Evolutionary conservation across 2,888 invertebrate species (phyloP).

Genomic region (Napeogenes sylphis): DNA sequence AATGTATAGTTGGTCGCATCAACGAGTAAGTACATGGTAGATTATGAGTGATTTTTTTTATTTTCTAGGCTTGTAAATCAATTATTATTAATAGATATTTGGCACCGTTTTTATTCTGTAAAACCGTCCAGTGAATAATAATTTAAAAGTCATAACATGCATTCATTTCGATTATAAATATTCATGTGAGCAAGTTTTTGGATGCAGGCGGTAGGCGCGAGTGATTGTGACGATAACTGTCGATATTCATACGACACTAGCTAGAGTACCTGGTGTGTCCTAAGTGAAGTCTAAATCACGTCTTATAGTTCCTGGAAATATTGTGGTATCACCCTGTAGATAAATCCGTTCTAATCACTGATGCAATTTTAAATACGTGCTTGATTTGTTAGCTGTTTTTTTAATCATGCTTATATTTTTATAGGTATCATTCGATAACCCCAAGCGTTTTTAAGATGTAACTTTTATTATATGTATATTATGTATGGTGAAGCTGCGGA

Average conservation of each 20-base stretch:
- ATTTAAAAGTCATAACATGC: slow-evolving; percentile 22
- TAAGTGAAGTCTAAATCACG: slow-evolving; percentile 32
- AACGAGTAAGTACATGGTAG: slow-evolving; percentile 54
- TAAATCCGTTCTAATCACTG: slow-evolving; percentile 9
- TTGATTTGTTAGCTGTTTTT: slow-evolving; percentile 7
- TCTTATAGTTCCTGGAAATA: slow-evolving; percentile 55
- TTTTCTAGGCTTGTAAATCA: slow-evolving; percentile 45
- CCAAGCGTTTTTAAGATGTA: neutral
- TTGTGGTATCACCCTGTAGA: slow-evolving; percentile 34
- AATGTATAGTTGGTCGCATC: slow-evolving; percentile 58
- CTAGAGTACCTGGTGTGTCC: slow-evolving; percentile 34
- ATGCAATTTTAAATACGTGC: slow-evolving; percentile 12
- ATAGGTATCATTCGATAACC: slow-evolving; percentile 6
- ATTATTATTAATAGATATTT: slow-evolving; percentile 39
- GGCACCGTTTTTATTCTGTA: slow-evolving; percentile 59
- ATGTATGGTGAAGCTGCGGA: slow-evolving; percentile 35
- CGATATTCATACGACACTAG: neutral
- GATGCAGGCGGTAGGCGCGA: slow-evolving; percentile 2
- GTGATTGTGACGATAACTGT: slow-evolving; percentile 1
- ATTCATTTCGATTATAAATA: slow-evolving; percentile 7
- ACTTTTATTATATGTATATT: too few relatives aligned
- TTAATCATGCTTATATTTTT: slow-evolving; percentile 11
- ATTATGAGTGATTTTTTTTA: slow-evolving; percentile 47
- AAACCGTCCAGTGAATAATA: slow-evolving; percentile 70
- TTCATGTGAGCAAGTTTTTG: neutral